Evolutionary conservation across 2,888 invertebrate species (phyloP), one percentile per base, ranked within the genome.

Genomic region (Clistopyga incitator): DNA sequence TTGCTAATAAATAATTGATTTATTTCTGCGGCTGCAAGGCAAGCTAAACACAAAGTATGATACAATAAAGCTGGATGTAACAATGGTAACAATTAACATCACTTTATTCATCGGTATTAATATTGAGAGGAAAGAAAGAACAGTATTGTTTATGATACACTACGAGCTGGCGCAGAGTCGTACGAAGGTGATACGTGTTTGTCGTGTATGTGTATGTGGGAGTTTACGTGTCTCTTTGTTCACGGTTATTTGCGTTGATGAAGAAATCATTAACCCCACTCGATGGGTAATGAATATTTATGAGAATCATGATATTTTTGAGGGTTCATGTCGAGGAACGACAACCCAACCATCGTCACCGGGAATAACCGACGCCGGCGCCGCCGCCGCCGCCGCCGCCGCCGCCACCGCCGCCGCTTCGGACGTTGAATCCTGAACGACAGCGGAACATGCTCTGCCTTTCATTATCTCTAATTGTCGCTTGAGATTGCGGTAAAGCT

Each of bases 401-500:
- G n/a, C n/a, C n/a, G n/a, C n/a, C n/a, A n/a, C n/a, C n/a, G n/a
- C n/a, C 18, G 85, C 86, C 72, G 80, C 80, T 78, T 85, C 68
- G 70, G 86, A 50, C 6, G 79, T 65, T 42, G 74, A 56, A 54
- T 84, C 78, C 15, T 70, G 67, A 47, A 59, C 25, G 34, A 74
- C 81, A 45, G 72, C 74, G 2, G 84, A 75, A 34, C 84, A 85
- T 93, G 94, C 75, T 91, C 94, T 90, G 92, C 93, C 87, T 82
- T 91, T 91, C 87, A 94, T 93, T 61, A 94, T 92, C 89, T 96
- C 95, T 87, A 96, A 93, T 90, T 97, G 96, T 86, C 95, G 95
- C 88, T 95, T 95, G 61, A 97, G 93, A 86, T 95, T 95, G 89
- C 95, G 94, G 92, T 96, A 96, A 23, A 96, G 94, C 90, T 96